phyloP scores from a whole-genome alignment of 2,797 vertebrate species.

The Choloepus didactylus region DNA sequence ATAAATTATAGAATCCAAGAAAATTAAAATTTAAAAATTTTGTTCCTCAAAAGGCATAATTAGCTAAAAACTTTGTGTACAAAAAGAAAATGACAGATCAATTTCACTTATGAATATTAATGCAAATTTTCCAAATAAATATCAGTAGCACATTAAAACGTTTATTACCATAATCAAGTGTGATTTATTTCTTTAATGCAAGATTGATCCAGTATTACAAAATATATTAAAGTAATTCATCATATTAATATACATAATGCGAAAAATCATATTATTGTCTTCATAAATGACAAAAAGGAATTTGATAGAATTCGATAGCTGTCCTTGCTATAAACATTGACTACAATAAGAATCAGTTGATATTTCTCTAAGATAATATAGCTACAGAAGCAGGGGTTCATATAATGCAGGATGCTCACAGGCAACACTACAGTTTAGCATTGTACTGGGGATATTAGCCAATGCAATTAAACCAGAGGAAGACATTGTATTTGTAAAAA shows the following conservation, averaged over 20 bases:
- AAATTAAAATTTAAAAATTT: not conserved
- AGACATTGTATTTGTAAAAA: not conserved
- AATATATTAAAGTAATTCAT: not conserved
- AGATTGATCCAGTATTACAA: not conserved
- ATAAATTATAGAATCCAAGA: not conserved
- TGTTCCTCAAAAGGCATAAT: not conserved
- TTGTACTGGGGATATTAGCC: not conserved
- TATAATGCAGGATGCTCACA: not conserved
- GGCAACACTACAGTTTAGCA: not conserved
- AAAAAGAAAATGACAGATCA: not conserved
- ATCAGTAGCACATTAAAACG: not conserved
- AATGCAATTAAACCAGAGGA: not conserved
- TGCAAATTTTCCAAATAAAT: not conserved
- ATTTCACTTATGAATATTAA: not conserved
- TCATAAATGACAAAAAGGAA: not conserved
- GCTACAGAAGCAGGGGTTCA: not conserved
- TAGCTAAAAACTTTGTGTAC: not conserved
- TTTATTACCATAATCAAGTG: not conserved
- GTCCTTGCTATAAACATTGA: not conserved
- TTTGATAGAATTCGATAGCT: not conserved
- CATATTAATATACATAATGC: not conserved
- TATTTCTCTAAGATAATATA: not conserved
- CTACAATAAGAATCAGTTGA: not conserved
- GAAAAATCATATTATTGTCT: not conserved
- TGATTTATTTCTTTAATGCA: not conserved